Base-by-base conservation (phyloP, 2,888 invertebrate species). In the Microchrysa polita region DNA sequence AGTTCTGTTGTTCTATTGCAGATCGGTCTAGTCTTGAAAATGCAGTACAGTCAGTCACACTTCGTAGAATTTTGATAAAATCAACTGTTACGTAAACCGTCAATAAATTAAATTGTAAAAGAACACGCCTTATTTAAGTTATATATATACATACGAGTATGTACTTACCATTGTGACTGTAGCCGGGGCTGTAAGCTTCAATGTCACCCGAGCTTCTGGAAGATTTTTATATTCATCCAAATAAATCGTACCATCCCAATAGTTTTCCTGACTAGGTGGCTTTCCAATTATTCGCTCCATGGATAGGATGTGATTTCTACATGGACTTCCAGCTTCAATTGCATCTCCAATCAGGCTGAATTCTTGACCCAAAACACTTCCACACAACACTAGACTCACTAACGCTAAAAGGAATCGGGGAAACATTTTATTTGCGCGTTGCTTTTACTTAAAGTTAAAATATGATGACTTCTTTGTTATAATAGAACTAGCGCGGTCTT, bases 251-350 rank as follows among this genome's bases (percentile, higher is more conserved):
- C 74, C 76, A 40, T 65, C 53, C 72, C 73, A 76, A 27, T 60
- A 60, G 55, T 76, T 76, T 27, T 73, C 42, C 69, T 74, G 73
- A 23, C 76, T 73, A 4, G 76, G 76, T 23, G 74, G 74, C 2
- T 72, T 74, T 27, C 71, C 72, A 34, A 72, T 48, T 12, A 23
- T 22, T 10, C 73, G 55, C 23, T 61, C 34, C 67, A 72, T 42
- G 10, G 14, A 7, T 12, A 69, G 14, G 4, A 57, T 16, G 18
- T 57, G 20, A 55, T 55, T 69, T 7, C 7, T 16, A 42, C 69
- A 69, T 10, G 55, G 40, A 20, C 55, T 55, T 27, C 69, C 69
- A 57, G 12, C 57, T 42, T 69, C 69, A 0, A 55, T 18, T 1
- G 69, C 69, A 34, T 69, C 55, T 5, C 55, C 55, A 57, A 69